Evolutionary conservation across 2,797 vertebrate genomes (phyloP).

Genomic region (Psittacula derbiana): DNA sequence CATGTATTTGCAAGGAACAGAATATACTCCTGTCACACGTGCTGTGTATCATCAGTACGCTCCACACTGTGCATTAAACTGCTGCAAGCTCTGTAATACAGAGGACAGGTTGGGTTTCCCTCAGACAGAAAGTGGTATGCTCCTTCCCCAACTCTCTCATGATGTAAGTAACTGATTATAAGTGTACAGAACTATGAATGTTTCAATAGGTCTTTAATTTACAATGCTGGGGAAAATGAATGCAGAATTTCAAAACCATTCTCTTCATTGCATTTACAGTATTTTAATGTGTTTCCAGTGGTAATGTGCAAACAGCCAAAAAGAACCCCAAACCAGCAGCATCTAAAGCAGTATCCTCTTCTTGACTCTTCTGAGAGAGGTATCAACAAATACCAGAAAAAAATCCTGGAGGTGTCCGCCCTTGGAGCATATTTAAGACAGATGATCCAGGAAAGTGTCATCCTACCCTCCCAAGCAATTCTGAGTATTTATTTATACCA

Average conservation of each 20-base stretch:
- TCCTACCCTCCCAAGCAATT: not conserved
- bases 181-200: not conserved
- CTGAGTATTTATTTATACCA: conserved; percentile 10
- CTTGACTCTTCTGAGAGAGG: not conserved
- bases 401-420: not conserved
- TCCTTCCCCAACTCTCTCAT: not conserved
- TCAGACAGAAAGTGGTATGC: not conserved
- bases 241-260: not conserved
- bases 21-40: not conserved
- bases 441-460: conserved; percentile 22
- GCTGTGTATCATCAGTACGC: not conserved
- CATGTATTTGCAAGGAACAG: not conserved
- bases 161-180: not conserved
- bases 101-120: not conserved
- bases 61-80: not conserved
- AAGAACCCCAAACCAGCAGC: not conserved
- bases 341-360: not conserved
- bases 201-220: not conserved
- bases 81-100: not conserved
- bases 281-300: not conserved
- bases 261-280: not conserved
- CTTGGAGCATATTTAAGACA: not conserved
- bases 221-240: not conserved
- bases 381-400: not conserved
- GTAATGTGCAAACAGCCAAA: not conserved